These are phyloP conservation scores for Tanytarsus gracilentus DNA, from an alignment of 2,888 invertebrate genomes.

Conservation along the genomic window DNA sequence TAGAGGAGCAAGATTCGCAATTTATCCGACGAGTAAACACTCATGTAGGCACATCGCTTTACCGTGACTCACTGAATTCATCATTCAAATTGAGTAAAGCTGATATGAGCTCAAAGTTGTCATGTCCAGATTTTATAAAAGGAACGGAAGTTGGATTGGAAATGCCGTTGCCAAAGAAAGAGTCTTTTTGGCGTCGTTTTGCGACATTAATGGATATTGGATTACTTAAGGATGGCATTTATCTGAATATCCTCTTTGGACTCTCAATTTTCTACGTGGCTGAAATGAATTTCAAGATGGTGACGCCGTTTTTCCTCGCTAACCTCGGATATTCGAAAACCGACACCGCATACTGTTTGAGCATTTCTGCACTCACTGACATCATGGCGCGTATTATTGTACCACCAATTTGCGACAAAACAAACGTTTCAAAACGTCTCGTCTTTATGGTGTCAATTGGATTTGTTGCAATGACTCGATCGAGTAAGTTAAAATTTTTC, in stretches of 20 bases:
- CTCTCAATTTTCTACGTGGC: constrained; percentile 65
- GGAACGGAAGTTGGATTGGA: constrained; percentile 31
- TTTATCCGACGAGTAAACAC: constrained; percentile 40
- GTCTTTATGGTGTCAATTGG: constrained; percentile 64
- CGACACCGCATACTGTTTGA: constrained; percentile 64
- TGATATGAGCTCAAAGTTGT: constrained; percentile 8
- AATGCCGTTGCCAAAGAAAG: constrained; percentile 33
- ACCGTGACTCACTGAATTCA: constrained; percentile 38
- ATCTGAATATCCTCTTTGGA: constrained; percentile 62
- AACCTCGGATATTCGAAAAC: constrained; percentile 54
- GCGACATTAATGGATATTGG: constrained; percentile 61
- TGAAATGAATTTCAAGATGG: constrained; percentile 66
- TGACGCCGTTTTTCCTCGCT: constrained; percentile 58
- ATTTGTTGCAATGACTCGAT: constrained; percentile 61
- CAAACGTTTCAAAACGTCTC: constrained; percentile 57
- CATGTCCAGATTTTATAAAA: constrained; percentile 31
- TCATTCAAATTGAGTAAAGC: constrained; percentile 18
- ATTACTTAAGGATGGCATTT: constrained; percentile 60
- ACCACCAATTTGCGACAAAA: constrained; percentile 65
- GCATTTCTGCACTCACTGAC: constrained; percentile 65
- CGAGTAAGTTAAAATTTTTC: constrained; percentile 49
- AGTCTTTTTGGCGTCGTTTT: constrained; percentile 49
- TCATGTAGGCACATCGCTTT: constrained; percentile 36
- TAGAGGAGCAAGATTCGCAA: constrained; percentile 40
- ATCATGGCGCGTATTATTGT: constrained; percentile 61